Conservation (phyloP, 2,888 invertebrate genomes). For the Idaea straminata region DNA sequence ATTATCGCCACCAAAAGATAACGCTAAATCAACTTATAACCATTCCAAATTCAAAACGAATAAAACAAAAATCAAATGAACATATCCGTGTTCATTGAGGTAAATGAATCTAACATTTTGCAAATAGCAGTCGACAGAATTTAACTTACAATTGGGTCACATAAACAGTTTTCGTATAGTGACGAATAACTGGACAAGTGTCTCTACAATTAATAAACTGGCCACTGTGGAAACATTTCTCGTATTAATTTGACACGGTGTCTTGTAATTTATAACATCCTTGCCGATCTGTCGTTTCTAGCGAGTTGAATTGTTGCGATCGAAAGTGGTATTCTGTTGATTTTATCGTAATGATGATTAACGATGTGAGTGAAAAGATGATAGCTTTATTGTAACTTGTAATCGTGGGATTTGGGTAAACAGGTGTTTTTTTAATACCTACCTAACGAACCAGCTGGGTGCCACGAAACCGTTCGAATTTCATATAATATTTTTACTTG, state of each 20-base stretch:
- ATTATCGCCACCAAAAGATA: not conserved
- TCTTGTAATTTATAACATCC: slow-evolving; percentile 80
- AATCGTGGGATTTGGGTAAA: not conserved
- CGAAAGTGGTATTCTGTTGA: slow-evolving; percentile 25
- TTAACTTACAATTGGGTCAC: slow-evolving; percentile 30
- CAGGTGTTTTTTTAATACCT: not conserved
- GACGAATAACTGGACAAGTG: slow-evolving; percentile 71
- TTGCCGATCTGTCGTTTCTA: slow-evolving; percentile 50
- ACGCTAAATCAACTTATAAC: not conserved
- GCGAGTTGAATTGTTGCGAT: slow-evolving; percentile 33
- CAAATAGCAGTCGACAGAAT: slow-evolving; percentile 25
- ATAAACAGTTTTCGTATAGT: slow-evolving; percentile 27
- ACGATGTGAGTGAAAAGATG: not conserved
- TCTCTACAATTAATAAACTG: slow-evolving; percentile 71
- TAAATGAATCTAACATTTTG: slow-evolving; percentile 17
- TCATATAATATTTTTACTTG: not conserved
- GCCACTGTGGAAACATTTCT: slow-evolving; percentile 70
- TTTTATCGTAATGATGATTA: slow-evolving; percentile 4
- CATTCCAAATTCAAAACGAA: not conserved
- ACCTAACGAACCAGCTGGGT: not conserved
- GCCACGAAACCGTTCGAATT: not conserved
- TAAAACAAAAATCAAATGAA: not conserved
- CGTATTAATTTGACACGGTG: slow-evolving; percentile 79
- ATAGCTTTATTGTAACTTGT: not conserved
- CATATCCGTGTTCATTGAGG: slow-evolving; percentile 5